phyloP scores from a whole-genome alignment of 2,113 vertebrate species.

The Chionodraco myersi region DNA sequence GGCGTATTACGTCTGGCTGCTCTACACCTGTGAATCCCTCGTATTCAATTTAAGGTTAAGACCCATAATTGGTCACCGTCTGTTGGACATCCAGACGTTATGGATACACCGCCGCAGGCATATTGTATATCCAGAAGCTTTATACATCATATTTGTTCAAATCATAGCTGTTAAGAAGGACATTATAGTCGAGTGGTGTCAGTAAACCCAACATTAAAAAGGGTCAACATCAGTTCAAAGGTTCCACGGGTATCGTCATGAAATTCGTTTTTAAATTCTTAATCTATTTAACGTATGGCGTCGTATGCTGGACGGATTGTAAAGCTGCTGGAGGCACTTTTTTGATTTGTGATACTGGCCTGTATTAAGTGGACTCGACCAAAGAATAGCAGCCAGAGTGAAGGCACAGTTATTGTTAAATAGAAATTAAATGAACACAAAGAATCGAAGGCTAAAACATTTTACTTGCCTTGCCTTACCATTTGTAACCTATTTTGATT shows the following conservation, averaged over 20 bases:
- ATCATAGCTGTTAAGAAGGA: not conserved
- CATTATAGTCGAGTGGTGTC: not conserved
- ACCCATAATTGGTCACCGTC: constrained; percentile 24
- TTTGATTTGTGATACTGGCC: not conserved
- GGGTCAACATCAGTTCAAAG: not conserved
- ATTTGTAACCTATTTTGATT: not conserved
- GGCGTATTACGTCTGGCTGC: constrained; percentile 70
- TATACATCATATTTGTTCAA: not conserved
- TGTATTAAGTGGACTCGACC: too few species aligned
- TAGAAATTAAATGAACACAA: too few species aligned
- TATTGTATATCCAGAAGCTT: not conserved
- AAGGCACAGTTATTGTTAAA: not conserved
- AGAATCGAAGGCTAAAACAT: not conserved
- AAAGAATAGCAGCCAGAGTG: not conserved
- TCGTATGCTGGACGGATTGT: not conserved
- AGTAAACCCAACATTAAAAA: not conserved
- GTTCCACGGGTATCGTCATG: not conserved
- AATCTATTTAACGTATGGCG: not conserved
- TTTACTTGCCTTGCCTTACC: not conserved
- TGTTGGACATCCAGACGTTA: constrained; percentile 15
- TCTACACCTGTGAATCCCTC: constrained; percentile 42
- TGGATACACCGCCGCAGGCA: not conserved
- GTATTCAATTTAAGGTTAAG: constrained; percentile 45
- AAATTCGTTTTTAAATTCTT: not conserved
- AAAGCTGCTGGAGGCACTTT: not conserved